Base-by-base conservation (phyloP, 2,888 invertebrate genomes). In the Diogma glabrata region DNA sequence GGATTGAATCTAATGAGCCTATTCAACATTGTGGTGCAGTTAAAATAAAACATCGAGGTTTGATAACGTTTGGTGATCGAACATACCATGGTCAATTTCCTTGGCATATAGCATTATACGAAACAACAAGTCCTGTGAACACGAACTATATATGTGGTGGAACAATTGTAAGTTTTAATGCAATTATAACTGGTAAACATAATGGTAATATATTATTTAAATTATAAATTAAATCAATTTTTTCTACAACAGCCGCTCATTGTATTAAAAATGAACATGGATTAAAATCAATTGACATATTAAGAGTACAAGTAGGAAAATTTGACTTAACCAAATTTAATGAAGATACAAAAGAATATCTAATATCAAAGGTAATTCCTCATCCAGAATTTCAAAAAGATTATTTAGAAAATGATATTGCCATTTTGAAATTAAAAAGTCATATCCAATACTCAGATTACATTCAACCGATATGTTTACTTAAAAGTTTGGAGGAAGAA, bases 71-170 rank as follows among this genome's bases (percentile, higher is more conserved):
- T 28, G 71, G 70, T 0, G 53, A 57, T 6, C 56, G 60, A 0
- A 65, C 69, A 0, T 65, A 67, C 36, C 63, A 67, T 5, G 40
- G 72, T 1, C 69, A 71, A 53, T 72, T 70, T 70, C 71, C 72
- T 0, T 72, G 72, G 71, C 72, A 72, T 56, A 63, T 59, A 0
- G 71, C 71, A 0, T 51, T 72, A 17, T 40, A 40, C 2, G 40
- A 40, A 40, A 19, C n/a, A 12, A 40, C 19, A 19, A 40, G 22
- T 19, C n/a, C 19, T 19, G 40, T 19, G 4, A 10, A 40, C 4
- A 19, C 19, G 22, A 4, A 6, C 10, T 40, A 40, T 43, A 67
- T 64, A 8, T 71, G 71, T 53, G 71, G 71, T 2, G 71, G 71
- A 3, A 69, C 67, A 6, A 53, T 72, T 33, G 51, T 72, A 1